A percentile compares a stretch with the other conserved stretches of the same genome.
Evolutionary conservation across 2,888 invertebrate species (phyloP).

Genomic region (Andrena trimmerana): DNA sequence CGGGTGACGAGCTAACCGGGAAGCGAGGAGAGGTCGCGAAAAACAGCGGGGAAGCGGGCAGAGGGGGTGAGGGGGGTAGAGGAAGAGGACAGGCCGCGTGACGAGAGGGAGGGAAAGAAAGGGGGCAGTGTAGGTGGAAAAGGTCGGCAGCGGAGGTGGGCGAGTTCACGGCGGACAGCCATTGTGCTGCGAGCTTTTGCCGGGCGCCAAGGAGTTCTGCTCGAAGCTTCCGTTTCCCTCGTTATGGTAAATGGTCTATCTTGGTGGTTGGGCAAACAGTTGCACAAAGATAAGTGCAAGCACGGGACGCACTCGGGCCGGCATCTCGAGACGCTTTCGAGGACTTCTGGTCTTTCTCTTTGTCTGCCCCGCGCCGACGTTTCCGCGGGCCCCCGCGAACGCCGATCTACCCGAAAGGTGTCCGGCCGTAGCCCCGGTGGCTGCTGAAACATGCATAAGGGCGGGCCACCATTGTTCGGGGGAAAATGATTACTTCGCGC

Average conservation of each 20-base stretch:
- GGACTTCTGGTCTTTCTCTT: constrained; percentile 64
- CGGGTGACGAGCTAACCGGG: constrained; percentile 41
- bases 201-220: constrained; percentile 67
- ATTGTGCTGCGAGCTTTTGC: constrained; percentile 71
- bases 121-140: constrained; percentile 25
- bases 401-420: constrained; percentile 66
- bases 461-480: constrained; percentile 53
- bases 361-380: constrained; percentile 29
- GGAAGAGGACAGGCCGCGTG: background rate
- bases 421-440: constrained; percentile 46
- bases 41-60: constrained; percentile 16
- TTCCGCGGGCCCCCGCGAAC: constrained; percentile 32
- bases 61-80: background rate
- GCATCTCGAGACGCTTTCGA: constrained; percentile 81
- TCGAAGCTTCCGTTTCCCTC: constrained; percentile 79
- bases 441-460: constrained; percentile 67
- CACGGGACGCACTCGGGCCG: constrained; percentile 70
- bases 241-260: constrained; percentile 83
- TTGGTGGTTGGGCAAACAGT: constrained; percentile 82
- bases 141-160: constrained; percentile 37
- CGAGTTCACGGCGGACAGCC: constrained; percentile 56
- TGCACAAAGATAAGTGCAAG: constrained; percentile 79
- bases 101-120: constrained; percentile 6
- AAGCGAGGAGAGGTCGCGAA: constrained; percentile 22
- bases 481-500: constrained; percentile 64